A percentile compares a stretch with the other conserved stretches of the same genome.
These are phyloP conservation scores for Augochlorella aurata DNA, from an alignment of 2,888 invertebrate species.

Conservation along the genomic window DNA sequence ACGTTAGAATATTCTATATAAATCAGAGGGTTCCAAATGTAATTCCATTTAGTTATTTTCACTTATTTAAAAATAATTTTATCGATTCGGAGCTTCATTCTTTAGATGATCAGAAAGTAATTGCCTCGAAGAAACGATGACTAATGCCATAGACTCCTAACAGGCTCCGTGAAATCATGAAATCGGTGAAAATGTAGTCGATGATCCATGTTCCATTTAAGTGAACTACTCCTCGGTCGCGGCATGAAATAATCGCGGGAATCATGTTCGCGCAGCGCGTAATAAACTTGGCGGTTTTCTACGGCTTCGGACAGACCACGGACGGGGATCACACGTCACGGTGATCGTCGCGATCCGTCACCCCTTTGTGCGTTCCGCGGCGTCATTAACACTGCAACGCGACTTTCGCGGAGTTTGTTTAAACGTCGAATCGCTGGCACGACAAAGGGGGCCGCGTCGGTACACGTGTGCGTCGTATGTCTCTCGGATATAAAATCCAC, in stretches of 20 bases:
- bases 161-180: no score
- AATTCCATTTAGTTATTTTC: no score
- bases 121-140: no score
- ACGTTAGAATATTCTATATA: no score
- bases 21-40: no score
- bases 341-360: constrained; percentile 64
- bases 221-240: neutral
- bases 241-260: neutral
- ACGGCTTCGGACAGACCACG: neutral
- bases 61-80: no score
- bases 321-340: constrained; percentile 48
- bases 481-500: constrained; percentile 62
- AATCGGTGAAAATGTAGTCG: no score
- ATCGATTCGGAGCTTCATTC: no score
- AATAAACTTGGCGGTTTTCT: neutral
- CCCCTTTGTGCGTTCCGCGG: constrained; percentile 51
- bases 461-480: constrained; percentile 68
- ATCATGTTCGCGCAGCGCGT: neutral
- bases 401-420: constrained; percentile 63
- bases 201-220: neutral
- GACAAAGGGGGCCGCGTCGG: constrained; percentile 50
- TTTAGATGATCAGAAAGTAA: no score
- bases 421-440: constrained; percentile 61
- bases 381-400: constrained; percentile 57
- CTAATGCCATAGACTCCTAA: no score